phyloP scores from a whole-genome alignment of 1,140 invertebrate species.

The Drosophila sp. region DNA sequence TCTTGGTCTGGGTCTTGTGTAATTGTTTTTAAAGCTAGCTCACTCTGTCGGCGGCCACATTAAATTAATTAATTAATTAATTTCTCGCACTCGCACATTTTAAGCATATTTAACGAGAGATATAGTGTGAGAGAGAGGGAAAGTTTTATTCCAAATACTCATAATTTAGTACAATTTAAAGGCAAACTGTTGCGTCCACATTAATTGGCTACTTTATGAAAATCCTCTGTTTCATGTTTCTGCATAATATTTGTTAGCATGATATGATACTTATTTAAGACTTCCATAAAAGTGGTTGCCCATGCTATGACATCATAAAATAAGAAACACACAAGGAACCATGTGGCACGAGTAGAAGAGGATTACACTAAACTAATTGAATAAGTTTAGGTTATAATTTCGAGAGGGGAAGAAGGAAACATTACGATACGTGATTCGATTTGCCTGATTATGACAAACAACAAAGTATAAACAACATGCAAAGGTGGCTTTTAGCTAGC shows the following conservation, averaged over 20 bases:
- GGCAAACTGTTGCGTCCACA: neutral
- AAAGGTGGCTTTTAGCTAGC: neutral
- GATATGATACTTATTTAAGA: neutral
- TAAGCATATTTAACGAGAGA: conserved; percentile 40
- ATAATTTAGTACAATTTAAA: conserved; percentile 16
- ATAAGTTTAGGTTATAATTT: neutral
- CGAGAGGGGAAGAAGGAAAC: neutral
- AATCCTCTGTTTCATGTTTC: conserved; percentile 43
- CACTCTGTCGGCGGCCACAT: conserved; percentile 36
- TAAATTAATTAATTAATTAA: conserved; percentile 71
- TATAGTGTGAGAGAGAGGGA: neutral
- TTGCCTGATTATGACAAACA: neutral
- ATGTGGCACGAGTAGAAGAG: conserved; percentile 13
- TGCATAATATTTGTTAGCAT: conserved; percentile 45
- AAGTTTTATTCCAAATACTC: conserved; percentile 15
- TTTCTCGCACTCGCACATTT: conserved; percentile 35
- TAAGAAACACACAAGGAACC: neutral
- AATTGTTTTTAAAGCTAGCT: conserved; percentile 59
- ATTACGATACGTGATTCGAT: conserved; percentile 18
- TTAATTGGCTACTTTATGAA: conserved; percentile 49
- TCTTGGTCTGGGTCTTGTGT: conserved; percentile 34
- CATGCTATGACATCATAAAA: neutral
- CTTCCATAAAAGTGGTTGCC: neutral
- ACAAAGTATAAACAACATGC: neutral
- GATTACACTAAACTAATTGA: neutral